phyloP scores from a whole-genome alignment of 2,113 vertebrate species.

The Oryctolagus cuniculus region mOryCun1.1 NC_091435.1:11989501-11990000 shows the following conservation, averaged over 20 bases:
- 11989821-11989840: no score
- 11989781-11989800: no score
- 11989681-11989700: neutral
- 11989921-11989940: neutral
- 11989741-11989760: no score
- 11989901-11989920: neutral
- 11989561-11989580: neutral
- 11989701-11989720: neutral
- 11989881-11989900: neutral
- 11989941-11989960: neutral
- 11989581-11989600: neutral
- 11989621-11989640: neutral
- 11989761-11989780: no score
- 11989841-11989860: neutral
- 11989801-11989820: no score
- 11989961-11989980: constrained; percentile 28
- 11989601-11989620: no score
- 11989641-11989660: neutral
- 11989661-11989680: neutral
- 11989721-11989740: neutral
- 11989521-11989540: neutral
- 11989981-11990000: neutral
- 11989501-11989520: neutral
- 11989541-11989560: neutral
- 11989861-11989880: neutral